Base-by-base conservation (phyloP, 2,888 invertebrate species). In the Lingula anatina region DNA sequence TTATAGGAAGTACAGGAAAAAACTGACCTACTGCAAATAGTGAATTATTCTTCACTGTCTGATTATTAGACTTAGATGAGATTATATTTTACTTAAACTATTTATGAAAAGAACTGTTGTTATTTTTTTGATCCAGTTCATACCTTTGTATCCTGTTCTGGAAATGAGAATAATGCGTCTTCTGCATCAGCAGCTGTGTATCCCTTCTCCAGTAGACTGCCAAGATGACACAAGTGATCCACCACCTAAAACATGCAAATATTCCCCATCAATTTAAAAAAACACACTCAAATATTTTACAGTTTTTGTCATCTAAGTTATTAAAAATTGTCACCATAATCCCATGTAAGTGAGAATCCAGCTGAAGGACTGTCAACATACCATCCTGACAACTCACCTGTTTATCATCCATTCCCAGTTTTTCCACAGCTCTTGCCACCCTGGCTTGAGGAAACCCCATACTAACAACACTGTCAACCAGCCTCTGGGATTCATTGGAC, bases 401-500 rank as follows among this genome's bases (percentile, higher is more conserved):
- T 78, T 90, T 91, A 77, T 91, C 88, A 80, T 90, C 86, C 71
- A 81, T 82, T 50, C 91, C 90, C 57, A 89, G 80, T 44, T 85
- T 80, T 61, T 85, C 83, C 60, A 87, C 87, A n/a, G 89, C 87
- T 63, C 89, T 83, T 4, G 88, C 86, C 20, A 89, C 90, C 73
- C 89, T 83, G 50, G 86, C 83, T 46, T 88, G 72, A 0, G 89
- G 86, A 71, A 94, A 94, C 1, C 94, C 94, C 93, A 94, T 94
- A 53, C 85, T 83, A 66, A 85, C 85, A 51, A 93, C 85, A 57
- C 85, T 85, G 66, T 83, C 82, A 46, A 87, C 88, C 67, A 89
- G 80, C 36, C 80, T 81, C 73, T 87, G 86, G 49, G 83, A 78
- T 46, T 82, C 80, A 12, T 78, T 71, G 26, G 83, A 77, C 60